Evolutionary conservation across 1,140 invertebrate genomes (phyloP).

Genomic region (Zaprionus ghesquierei): DNA sequence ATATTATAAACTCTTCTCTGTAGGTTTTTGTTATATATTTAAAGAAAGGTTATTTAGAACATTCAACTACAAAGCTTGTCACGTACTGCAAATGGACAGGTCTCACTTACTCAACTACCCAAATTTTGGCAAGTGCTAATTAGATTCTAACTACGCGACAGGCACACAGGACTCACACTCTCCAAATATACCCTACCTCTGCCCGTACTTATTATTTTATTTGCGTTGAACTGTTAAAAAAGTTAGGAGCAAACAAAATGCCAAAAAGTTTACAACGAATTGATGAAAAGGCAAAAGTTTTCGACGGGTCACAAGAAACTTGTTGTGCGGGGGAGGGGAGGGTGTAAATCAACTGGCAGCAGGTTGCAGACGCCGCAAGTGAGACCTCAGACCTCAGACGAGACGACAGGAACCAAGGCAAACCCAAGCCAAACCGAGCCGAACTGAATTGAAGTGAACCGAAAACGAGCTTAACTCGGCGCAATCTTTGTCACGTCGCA

Average conservation of each 20-base stretch:
- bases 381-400: not conserved
- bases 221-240: constrained; percentile 5
- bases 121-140: constrained; percentile 12
- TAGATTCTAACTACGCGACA: constrained; percentile 13
- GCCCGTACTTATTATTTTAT: constrained; percentile 2
- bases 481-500: constrained; percentile 42
- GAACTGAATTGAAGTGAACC: not conserved
- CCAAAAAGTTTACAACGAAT: constrained; percentile 22
- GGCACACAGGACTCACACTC: not conserved
- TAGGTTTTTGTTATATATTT: not conserved
- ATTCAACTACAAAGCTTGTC: not conserved
- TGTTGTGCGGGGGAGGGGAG: not conserved
- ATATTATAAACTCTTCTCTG: not conserved
- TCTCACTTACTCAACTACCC: not conserved
- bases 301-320: constrained; percentile 28
- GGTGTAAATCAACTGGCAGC: not conserved
- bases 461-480: constrained; percentile 3
- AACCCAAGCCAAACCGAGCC: not conserved
- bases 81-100: not conserved
- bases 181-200: not conserved
- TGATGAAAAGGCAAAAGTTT: constrained; percentile 42
- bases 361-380: not conserved
- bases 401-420: not conserved
- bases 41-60: not conserved
- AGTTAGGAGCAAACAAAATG: constrained; percentile 34